Percentiles rank a stretch among this genome's conserved stretches.
These are phyloP conservation scores for Amphipyra berbera DNA, from an alignment of 2,888 invertebrate genomes.

Conservation along the genomic window DNA sequence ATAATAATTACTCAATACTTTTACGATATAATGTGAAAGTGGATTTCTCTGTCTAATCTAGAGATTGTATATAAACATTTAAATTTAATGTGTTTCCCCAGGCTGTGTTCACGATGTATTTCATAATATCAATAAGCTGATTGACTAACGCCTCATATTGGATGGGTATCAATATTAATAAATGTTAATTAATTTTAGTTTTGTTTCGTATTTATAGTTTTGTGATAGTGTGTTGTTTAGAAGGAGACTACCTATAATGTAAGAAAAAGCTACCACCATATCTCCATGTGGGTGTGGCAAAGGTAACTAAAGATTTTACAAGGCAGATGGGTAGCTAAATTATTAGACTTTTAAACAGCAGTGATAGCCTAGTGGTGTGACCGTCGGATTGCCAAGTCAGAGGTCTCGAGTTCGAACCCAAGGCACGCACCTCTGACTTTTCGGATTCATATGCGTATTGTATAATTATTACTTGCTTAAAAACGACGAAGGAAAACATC, in stretches of 20 bases:
- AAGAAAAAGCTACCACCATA: too few species aligned
- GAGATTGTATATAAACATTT: constrained; percentile 30
- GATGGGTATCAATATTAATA: constrained; percentile 38
- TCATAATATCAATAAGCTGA: constrained; percentile 38
- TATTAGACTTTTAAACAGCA: too few species aligned
- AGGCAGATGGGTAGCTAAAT: too few species aligned
- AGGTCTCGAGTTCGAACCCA: too few species aligned
- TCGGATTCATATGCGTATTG: too few species aligned
- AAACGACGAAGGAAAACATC: too few species aligned
- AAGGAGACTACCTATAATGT: too few species aligned
- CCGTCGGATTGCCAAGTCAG: too few species aligned
- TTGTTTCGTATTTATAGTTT: neutral
- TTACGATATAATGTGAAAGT: constrained; percentile 32
- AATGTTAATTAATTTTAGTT: constrained; percentile 20
- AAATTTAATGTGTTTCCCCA: constrained; percentile 30
- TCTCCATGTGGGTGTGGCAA: neutral
- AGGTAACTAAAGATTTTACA: neutral
- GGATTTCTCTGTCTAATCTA: constrained; percentile 37
- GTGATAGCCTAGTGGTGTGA: too few species aligned
- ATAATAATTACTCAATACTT: constrained; percentile 14
- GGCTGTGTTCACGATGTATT: constrained; percentile 27
- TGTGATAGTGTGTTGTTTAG: neutral
- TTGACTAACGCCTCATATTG: constrained; percentile 14
- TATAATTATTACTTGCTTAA: too few species aligned
- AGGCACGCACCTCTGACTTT: too few species aligned